phyloP scores from a whole-genome alignment of 2,113 vertebrate genomes.

The Hyla sarda region DNA sequence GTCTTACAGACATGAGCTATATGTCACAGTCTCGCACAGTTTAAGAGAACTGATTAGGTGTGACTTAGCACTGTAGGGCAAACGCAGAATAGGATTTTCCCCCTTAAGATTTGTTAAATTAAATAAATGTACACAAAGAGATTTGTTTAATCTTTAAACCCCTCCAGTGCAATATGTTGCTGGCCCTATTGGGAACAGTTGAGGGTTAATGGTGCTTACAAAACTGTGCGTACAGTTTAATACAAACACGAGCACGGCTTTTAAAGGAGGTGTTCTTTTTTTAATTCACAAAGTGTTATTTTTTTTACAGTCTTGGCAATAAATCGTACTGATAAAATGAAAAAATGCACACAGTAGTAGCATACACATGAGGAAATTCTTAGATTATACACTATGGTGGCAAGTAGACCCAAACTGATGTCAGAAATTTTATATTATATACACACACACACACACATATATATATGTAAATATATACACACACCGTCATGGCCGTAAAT shows the following conservation, averaged over 20 bases:
- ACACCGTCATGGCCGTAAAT: too few species aligned
- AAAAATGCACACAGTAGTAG: not conserved
- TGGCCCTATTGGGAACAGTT: slow-evolving; percentile 37
- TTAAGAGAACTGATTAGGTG: slow-evolving; percentile 36
- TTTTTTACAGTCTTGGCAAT: not conserved
- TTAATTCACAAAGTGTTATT: not conserved
- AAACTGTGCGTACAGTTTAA: slow-evolving; percentile 21
- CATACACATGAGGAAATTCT: not conserved
- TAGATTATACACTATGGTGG: not conserved
- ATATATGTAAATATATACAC: too few species aligned
- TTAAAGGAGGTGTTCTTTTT: not conserved
- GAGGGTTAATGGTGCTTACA: slow-evolving; percentile 44
- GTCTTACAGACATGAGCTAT: slow-evolving; percentile 9
- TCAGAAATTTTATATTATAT: too few species aligned
- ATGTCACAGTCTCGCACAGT: slow-evolving; percentile 35
- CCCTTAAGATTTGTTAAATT: slow-evolving; percentile 29
- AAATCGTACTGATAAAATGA: not conserved
- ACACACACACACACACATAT: too few species aligned
- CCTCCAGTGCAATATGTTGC: slow-evolving; percentile 39
- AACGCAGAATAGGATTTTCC: not conserved
- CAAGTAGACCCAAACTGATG: too few species aligned
- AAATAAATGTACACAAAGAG: slow-evolving; percentile 42
- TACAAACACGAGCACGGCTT: slow-evolving; percentile 4
- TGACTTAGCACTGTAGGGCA: slow-evolving; percentile 20
- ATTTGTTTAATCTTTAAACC: slow-evolving; percentile 39